A percentile compares a stretch with the other conserved stretches of the same genome.
Evolutionary conservation across 2,888 invertebrate species (phyloP).

Genomic region (Coelogynopora nodosa): DNA sequence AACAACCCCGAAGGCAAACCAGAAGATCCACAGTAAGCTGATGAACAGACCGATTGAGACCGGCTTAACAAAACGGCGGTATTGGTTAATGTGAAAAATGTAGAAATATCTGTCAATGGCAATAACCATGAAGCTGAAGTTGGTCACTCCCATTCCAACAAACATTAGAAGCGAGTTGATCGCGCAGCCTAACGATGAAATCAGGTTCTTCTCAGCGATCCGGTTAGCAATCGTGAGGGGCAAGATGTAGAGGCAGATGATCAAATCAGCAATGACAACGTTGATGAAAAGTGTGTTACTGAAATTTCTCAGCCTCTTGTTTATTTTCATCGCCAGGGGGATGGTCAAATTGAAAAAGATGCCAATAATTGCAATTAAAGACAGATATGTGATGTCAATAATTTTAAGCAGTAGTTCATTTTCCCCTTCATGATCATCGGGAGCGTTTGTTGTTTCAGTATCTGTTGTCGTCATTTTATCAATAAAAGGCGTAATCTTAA

Average conservation of each 20-base stretch:
- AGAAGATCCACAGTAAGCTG: neutral
- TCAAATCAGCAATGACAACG: slow-evolving; percentile 29
- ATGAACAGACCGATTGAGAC: too few species aligned
- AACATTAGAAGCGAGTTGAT: slow-evolving; percentile 39
- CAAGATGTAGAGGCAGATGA: slow-evolving; percentile 41
- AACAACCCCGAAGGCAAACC: slow-evolving; percentile 18
- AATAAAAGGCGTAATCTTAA: too few species aligned
- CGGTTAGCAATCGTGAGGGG: slow-evolving; percentile 32
- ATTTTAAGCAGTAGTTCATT: too few species aligned
- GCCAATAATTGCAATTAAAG: neutral
- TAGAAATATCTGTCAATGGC: slow-evolving; percentile 40
- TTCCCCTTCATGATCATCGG: too few species aligned
- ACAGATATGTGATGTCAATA: neutral
- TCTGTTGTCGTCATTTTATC: too few species aligned
- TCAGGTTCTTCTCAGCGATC: slow-evolving; percentile 21
- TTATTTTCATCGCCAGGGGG: neutral
- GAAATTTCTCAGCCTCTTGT: neutral
- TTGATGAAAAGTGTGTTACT: slow-evolving; percentile 40
- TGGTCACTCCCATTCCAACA: slow-evolving; percentile 39
- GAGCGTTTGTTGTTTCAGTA: too few species aligned
- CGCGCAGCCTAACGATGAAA: neutral
- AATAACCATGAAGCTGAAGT: slow-evolving; percentile 44
- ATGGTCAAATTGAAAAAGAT: slow-evolving; percentile 25
- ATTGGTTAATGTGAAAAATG: slow-evolving; percentile 18
- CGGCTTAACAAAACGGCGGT: neutral